These are phyloP conservation scores for Eretmochelys imbricata DNA, from an alignment of 2,113 vertebrate species.

Conservation along the genomic window DNA sequence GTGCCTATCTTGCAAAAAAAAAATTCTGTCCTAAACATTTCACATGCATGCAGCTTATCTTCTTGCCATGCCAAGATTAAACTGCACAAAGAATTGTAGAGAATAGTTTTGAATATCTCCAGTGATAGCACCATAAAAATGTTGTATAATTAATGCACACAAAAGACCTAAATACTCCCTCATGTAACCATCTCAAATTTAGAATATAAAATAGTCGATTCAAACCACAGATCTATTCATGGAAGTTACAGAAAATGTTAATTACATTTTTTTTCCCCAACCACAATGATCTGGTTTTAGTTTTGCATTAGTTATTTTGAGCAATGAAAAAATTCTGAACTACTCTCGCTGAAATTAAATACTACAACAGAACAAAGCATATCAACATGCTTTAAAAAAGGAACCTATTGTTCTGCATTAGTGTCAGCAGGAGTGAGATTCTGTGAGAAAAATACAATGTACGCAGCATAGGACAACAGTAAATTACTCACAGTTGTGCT, in stretches of 20 bases:
- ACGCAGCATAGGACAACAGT: not conserved
- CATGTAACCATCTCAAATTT: not conserved
- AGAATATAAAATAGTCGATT: not conserved
- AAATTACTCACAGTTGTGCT: not conserved
- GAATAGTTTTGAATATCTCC: not conserved
- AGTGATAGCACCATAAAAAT: not conserved
- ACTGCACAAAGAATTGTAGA: not conserved
- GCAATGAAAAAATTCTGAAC: not conserved
- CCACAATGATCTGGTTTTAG: not conserved
- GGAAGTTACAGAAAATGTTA: not conserved
- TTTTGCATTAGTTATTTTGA: not conserved
- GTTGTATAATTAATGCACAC: not conserved
- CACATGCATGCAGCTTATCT: not conserved
- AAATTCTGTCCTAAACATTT: not conserved
- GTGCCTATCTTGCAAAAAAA: not conserved
- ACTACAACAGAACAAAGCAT: not conserved
- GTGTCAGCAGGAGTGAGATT: not conserved
- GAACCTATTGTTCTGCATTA: conserved; percentile 20
- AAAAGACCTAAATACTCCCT: not conserved
- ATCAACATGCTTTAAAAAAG: not conserved
- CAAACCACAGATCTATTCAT: not conserved
- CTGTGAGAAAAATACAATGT: not conserved
- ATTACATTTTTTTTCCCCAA: not conserved
- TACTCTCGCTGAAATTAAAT: not conserved
- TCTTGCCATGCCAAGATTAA: not conserved